Conservation (phyloP, 2,113 vertebrate species). For the Amia ocellicauda region DNA sequence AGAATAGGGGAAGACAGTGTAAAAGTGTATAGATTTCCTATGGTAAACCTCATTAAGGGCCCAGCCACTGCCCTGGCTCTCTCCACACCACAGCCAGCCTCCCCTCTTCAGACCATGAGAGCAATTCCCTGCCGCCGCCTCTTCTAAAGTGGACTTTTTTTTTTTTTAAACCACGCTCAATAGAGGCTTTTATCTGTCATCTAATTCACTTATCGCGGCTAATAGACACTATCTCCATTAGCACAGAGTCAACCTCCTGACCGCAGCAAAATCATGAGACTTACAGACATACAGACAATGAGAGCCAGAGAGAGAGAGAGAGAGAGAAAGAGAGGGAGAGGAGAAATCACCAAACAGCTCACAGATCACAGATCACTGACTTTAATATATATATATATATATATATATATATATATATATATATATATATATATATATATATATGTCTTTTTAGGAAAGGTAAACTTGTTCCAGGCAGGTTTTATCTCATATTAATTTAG, state of each 20-base stretch:
- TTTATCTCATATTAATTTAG: too few species aligned
- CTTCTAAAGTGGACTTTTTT: slow-evolving; percentile 5
- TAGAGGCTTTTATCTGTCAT: slow-evolving; percentile 27
- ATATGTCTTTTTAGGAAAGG: too few species aligned
- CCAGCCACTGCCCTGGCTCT: too few species aligned
- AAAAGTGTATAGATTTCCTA: too few species aligned
- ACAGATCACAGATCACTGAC: neutral
- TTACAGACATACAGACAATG: neutral
- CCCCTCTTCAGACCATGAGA: neutral
- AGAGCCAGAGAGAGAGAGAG: too few species aligned
- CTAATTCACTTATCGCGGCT: slow-evolving; percentile 36
- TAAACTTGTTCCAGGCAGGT: too few species aligned
- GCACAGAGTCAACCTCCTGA: slow-evolving; percentile 18
- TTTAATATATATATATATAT: neutral
- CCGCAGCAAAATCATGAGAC: neutral
- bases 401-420: neutral
- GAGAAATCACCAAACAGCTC: too few species aligned
- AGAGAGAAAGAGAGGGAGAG: too few species aligned
- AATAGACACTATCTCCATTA: slow-evolving; percentile 38
- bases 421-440: slow-evolving; percentile 17
- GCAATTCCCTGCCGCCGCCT: neutral
- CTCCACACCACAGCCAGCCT: neutral
- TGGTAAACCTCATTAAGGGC: too few species aligned
- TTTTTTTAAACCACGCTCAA: neutral
- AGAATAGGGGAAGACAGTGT: too few species aligned